Evolutionary conservation across 35 echinoderm and acorn worm species (phyloP).

Genomic region (Anneissia japonica): DNA sequence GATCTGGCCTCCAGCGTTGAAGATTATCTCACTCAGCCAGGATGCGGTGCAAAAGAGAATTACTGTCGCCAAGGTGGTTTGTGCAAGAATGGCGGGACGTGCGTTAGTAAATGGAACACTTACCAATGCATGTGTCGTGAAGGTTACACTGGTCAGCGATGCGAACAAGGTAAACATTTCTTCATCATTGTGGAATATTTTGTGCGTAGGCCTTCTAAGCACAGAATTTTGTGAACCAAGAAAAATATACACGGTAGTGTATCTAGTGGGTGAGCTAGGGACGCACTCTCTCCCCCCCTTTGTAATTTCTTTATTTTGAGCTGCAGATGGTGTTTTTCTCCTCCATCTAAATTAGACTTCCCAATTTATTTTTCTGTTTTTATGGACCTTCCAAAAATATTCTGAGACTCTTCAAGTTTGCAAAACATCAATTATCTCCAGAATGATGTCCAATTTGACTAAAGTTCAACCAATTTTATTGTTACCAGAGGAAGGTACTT

Average conservation of each 20-base stretch:
- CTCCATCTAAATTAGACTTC: too few relatives aligned
- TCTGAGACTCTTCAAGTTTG: background rate
- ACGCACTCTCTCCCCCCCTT: too few relatives aligned
- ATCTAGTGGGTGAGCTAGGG: too few relatives aligned
- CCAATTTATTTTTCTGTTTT: background rate
- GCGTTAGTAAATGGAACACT: conserved; percentile 64
- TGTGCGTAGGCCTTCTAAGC: too few relatives aligned
- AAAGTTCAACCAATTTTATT: background rate
- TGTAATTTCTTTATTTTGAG: too few relatives aligned
- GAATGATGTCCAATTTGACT: background rate
- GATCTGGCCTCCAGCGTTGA: conserved; percentile 77
- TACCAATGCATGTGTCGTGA: conserved; percentile 61
- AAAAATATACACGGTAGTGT: too few relatives aligned
- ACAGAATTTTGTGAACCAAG: too few relatives aligned
- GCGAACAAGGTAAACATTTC: conserved; percentile 68
- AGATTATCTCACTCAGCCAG: conserved; percentile 47
- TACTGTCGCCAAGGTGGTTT: conserved; percentile 57
- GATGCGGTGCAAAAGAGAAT: conserved; percentile 58
- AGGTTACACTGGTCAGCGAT: conserved; percentile 61
- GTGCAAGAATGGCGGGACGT: conserved; percentile 57
- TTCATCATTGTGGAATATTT: too few relatives aligned
- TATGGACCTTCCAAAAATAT: background rate
- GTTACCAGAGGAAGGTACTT: background rate
- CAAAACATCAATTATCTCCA: background rate
- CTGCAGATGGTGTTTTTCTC: too few relatives aligned